Conservation (phyloP, 1,140 invertebrate species). For the Zeugodacus cucurbitae region DNA sequence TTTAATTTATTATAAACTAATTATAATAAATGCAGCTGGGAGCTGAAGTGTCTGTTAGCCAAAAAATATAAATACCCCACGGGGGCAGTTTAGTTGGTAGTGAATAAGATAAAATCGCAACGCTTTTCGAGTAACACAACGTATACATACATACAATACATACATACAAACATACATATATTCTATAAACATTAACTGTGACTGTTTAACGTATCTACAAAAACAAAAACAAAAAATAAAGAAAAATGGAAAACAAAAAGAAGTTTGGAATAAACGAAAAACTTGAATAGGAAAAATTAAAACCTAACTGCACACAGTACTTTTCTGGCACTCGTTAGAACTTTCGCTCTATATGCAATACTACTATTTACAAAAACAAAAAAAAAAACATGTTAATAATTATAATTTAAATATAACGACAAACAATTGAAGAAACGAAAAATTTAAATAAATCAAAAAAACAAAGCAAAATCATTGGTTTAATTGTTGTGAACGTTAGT, state of each 20-base stretch:
- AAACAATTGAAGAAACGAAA: conserved; percentile 12
- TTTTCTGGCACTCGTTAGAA: conserved; percentile 27
- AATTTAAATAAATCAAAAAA: conserved; percentile 28
- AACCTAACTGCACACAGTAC: conserved; percentile 13
- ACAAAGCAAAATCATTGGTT: not conserved
- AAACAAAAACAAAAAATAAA: not conserved
- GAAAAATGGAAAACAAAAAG: not conserved
- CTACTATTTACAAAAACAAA: conserved; percentile 12
- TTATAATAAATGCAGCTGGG: not conserved
- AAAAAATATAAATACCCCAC: not conserved
- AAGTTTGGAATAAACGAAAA: too few species aligned
- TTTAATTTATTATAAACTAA: conserved; percentile 14
- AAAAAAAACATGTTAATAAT: conserved; percentile 16
- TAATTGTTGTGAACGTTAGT: not conserved
- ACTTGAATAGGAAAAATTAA: not conserved
- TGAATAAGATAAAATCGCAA: conserved; percentile 32
- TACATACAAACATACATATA: not conserved
- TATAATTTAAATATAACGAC: conserved; percentile 8
- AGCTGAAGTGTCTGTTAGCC: conserved; percentile 28
- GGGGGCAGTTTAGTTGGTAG: conserved; percentile 31
- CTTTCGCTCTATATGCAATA: conserved; percentile 37
- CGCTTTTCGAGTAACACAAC: conserved; percentile 23
- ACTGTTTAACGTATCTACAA: conserved; percentile 10
- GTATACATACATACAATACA: not conserved
- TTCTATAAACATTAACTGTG: conserved; percentile 19